Conservation (phyloP, 1,140 invertebrate species). For the Diploscapter pachys region DNA sequence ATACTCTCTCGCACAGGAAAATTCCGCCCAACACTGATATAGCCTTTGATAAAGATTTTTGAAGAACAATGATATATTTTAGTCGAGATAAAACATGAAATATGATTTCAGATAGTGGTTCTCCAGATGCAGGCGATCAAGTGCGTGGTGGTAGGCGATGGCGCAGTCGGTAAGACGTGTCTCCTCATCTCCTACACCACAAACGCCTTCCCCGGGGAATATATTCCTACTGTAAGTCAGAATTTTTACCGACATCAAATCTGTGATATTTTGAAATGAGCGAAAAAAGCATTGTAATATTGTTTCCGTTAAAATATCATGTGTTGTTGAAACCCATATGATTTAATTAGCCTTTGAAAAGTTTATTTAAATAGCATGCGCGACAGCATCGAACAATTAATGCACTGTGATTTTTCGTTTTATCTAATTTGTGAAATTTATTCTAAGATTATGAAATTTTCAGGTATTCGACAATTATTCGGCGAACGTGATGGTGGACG, state of each 20-base stretch:
- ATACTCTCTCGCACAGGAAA: no score
- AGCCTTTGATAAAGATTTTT: no score
- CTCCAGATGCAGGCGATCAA: conserved; percentile 59
- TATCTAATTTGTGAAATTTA: no score
- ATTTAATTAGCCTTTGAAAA: background rate
- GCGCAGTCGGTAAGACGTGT: conserved; percentile 72
- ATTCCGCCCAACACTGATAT: no score
- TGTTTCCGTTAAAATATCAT: no score
- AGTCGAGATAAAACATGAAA: no score
- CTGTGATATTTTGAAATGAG: background rate
- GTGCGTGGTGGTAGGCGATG: conserved; percentile 62
- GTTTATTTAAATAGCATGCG: background rate
- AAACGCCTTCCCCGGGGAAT: conserved; percentile 84
- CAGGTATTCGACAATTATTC: conserved; percentile 68
- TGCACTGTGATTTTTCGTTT: no score
- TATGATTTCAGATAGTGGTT: no score
- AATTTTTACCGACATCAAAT: background rate
- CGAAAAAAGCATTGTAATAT: no score
- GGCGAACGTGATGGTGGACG: conserved; percentile 95
- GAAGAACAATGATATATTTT: no score
- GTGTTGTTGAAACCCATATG: background rate
- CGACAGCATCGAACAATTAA: background rate
- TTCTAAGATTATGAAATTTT: background rate
- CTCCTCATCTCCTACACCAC: conserved; percentile 86
- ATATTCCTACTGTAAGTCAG: conserved; percentile 74